Conservation (phyloP, 2,888 invertebrate species). For the Eucriotettix oculatus region DNA sequence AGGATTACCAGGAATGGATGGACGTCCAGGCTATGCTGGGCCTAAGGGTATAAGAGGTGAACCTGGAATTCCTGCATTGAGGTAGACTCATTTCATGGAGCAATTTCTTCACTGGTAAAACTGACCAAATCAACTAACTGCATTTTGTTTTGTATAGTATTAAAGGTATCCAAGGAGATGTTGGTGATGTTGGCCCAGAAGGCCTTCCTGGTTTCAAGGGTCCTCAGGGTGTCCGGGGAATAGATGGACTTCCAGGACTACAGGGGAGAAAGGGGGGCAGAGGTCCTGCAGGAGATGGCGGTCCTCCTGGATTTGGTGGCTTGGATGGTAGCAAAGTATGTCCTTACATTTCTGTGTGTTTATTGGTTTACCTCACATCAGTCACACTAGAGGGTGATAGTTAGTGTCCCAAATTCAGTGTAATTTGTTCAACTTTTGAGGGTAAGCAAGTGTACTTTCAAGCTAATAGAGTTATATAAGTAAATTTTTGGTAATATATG, state of each 20-base stretch:
- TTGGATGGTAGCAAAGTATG: not conserved
- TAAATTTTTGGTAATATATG: not conserved
- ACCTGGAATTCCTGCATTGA: constrained; percentile 24
- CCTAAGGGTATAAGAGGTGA: constrained; percentile 28
- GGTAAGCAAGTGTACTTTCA: no score
- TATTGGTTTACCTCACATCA: not conserved
- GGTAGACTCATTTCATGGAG: constrained; percentile 17
- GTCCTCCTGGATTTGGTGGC: constrained; percentile 20
- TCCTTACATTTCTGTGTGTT: not conserved
- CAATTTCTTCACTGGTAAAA: no score
- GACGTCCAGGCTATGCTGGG: constrained; percentile 41
- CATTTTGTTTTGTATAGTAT: not conserved
- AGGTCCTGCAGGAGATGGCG: constrained; percentile 19
- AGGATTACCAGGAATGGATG: constrained; percentile 44
- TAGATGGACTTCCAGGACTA: constrained; percentile 39
- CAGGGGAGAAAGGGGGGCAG: constrained; percentile 18
- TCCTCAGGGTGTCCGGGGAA: constrained; percentile 24
- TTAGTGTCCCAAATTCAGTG: no score
- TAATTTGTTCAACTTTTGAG: no score
- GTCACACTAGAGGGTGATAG: not conserved
- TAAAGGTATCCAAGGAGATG: constrained; percentile 28
- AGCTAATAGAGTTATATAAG: not conserved
- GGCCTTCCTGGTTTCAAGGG: constrained; percentile 23
- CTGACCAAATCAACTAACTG: no score
- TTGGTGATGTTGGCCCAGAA: constrained; percentile 21